Evolutionary conservation across 2,113 vertebrate species (phyloP).

Genomic region (Motacilla tschutschensis): DNA sequence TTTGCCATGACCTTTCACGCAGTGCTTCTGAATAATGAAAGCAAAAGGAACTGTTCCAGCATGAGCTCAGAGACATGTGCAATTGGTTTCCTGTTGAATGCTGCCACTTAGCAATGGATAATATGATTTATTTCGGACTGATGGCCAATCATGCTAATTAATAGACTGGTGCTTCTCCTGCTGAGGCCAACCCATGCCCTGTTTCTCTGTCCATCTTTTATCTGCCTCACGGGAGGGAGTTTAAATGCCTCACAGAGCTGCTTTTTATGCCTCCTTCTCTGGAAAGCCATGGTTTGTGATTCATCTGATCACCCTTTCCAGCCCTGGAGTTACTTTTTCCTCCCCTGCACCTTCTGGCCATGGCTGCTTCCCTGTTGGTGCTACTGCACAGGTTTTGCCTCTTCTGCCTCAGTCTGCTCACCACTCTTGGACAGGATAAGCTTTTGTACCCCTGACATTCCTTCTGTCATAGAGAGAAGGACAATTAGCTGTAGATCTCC

Average conservation of each 20-base stretch:
- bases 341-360: not conserved
- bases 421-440: not conserved
- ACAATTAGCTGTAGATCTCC: not conserved
- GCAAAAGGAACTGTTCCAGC: not conserved
- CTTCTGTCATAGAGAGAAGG: not conserved
- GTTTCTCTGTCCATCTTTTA: not conserved
- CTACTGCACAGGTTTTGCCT: not conserved
- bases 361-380: fast-evolving
- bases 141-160: not conserved
- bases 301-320: not conserved
- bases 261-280: not conserved
- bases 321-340: not conserved
- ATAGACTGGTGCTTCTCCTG: not conserved
- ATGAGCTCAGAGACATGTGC: not conserved
- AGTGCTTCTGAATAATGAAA: not conserved
- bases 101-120: not conserved
- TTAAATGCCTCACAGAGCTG: not conserved
- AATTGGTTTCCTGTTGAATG: not conserved
- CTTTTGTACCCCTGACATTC: not conserved
- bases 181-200: not conserved
- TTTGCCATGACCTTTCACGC: not conserved
- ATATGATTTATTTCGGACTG: not conserved
- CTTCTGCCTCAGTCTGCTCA: not conserved
- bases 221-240: not conserved
- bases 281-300: not conserved